Evolutionary conservation across 2,888 invertebrate genomes (phyloP).

Genomic region (Caenorhabditis sp.): DNA sequence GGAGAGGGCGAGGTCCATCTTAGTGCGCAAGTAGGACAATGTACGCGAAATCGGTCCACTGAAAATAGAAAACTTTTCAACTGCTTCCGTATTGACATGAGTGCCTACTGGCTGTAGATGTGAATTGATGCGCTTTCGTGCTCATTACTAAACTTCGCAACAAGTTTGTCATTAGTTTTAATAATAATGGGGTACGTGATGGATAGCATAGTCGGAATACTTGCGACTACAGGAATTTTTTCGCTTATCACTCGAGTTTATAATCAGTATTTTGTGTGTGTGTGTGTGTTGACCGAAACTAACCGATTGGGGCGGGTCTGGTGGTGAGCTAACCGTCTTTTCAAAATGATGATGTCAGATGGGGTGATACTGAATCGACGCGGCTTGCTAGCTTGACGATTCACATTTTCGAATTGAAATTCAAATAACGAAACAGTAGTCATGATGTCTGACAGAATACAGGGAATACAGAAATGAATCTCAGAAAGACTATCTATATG

Average conservation of each 20-base stretch:
- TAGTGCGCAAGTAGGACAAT: slow-evolving; percentile 68
- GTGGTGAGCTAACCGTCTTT: slow-evolving; percentile 20
- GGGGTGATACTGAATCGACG: slow-evolving; percentile 29
- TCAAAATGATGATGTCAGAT: slow-evolving; percentile 39
- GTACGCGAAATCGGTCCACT: slow-evolving; percentile 76
- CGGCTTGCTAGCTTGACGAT: slow-evolving; percentile 2
- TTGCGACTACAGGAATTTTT: slow-evolving; percentile 43
- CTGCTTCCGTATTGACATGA: too few species aligned
- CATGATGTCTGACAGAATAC: too few species aligned
- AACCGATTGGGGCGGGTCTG: slow-evolving; percentile 25
- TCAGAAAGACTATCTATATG: too few species aligned
- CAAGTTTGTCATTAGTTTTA: slow-evolving; percentile 29
- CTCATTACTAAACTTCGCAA: slow-evolving; percentile 13
- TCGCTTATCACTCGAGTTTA: slow-evolving; percentile 31
- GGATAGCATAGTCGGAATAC: slow-evolving; percentile 40
- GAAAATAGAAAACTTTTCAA: slow-evolving; percentile 37
- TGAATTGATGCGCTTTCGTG: slow-evolving; percentile 4
- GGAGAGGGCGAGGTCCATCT: slow-evolving; percentile 70
- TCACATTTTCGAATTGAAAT: too few species aligned
- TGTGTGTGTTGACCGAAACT: slow-evolving; percentile 45
- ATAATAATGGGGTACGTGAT: slow-evolving; percentile 43
- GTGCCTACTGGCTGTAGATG: too few species aligned
- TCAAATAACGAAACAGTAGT: too few species aligned
- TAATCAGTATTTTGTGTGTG: slow-evolving; percentile 18
- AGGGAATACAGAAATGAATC: too few species aligned